These are phyloP conservation scores for Drosophila setifemur DNA, from an alignment of 1,140 invertebrate genomes.

Conservation along the genomic window DNA sequence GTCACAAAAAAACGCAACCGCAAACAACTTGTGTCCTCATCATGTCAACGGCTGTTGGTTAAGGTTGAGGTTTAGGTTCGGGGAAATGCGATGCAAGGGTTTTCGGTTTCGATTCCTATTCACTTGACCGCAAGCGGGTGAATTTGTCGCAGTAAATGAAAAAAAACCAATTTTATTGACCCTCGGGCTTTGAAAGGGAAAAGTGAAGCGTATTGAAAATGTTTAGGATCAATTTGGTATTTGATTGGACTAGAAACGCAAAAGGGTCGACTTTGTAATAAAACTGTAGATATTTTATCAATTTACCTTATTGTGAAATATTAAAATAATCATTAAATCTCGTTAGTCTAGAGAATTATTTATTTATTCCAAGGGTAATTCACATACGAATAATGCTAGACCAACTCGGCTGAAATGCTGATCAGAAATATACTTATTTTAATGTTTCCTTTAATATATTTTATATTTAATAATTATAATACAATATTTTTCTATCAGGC, in stretches of 20 bases:
- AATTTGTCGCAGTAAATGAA: conserved; percentile 55
- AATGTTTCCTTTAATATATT: no score
- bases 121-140: conserved; percentile 57
- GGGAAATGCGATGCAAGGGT: background rate
- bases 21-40: conserved; percentile 46
- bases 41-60: conserved; percentile 25
- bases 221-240: conserved; percentile 67
- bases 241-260: conserved; percentile 41
- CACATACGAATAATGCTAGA: no score
- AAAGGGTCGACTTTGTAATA: conserved; percentile 1
- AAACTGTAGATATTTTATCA: background rate
- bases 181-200: conserved; percentile 54
- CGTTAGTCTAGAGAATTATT: no score
- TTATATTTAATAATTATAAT: no score
- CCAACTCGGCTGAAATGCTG: no score
- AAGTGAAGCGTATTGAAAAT: conserved; percentile 61
- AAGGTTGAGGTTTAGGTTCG: background rate
- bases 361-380: no score
- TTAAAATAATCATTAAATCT: background rate
- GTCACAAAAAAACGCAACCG: conserved; percentile 25
- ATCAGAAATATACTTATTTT: no score
- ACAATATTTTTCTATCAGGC: no score
- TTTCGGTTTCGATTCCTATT: conserved; percentile 13
- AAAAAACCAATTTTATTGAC: conserved; percentile 45
- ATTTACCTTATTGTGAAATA: no score